These are phyloP conservation scores for Thelaira solivaga DNA, from an alignment of 2,888 invertebrate genomes.

Conservation along the genomic window DNA sequence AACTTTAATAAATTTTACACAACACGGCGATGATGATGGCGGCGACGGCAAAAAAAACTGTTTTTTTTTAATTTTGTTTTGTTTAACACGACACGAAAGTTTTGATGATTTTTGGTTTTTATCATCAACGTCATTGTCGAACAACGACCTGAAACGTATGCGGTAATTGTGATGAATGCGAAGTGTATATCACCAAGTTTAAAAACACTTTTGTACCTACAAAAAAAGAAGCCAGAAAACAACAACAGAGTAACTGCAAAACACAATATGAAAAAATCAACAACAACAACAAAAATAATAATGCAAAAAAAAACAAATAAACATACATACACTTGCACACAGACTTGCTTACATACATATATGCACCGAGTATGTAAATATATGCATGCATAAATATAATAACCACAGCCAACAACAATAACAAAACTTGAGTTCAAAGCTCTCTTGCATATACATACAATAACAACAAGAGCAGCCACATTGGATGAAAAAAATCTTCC, in stretches of 20 bases:
- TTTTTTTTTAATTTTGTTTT: too few relatives aligned
- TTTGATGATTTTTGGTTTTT: constrained; percentile 42
- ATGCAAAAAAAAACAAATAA: constrained; percentile 54
- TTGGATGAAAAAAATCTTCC: constrained; percentile 35
- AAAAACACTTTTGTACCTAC: constrained; percentile 51
- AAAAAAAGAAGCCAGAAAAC: constrained; percentile 24
- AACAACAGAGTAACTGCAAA: constrained; percentile 32
- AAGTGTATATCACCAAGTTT: constrained; percentile 61
- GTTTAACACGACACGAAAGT: constrained; percentile 20
- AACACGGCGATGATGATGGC: constrained; percentile 13
- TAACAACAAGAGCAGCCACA: constrained; percentile 4
- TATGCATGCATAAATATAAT: constrained; percentile 36
- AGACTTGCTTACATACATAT: neutral
- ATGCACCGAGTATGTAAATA: neutral
- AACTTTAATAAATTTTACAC: constrained; percentile 25
- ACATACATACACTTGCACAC: neutral
- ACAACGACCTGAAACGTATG: constrained; percentile 62
- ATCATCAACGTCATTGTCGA: constrained; percentile 44
- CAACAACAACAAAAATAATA: constrained; percentile 37
- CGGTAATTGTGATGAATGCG: constrained; percentile 63
- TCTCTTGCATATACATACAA: constrained; percentile 47
- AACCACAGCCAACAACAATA: constrained; percentile 39
- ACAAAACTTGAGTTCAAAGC: constrained; percentile 50
- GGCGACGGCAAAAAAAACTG: constrained; percentile 2
- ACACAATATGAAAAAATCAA: constrained; percentile 11